Conservation (phyloP, 2,888 invertebrate species). For the Sinelater perroti region DNA sequence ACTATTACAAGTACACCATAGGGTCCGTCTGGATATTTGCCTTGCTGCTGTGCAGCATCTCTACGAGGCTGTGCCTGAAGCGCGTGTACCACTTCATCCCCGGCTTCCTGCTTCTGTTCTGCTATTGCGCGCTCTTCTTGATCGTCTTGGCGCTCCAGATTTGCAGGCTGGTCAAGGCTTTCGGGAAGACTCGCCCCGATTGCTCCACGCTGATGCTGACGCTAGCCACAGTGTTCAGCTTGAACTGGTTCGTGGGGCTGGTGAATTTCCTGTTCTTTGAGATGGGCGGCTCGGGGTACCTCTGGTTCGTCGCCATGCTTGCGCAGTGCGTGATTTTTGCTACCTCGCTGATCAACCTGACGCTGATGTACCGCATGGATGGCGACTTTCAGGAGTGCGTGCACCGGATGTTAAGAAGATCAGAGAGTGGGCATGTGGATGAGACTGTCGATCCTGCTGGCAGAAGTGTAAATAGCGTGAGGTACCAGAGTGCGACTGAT, state of each 20-base stretch:
- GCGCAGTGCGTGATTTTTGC: conserved; percentile 1
- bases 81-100: background rate
- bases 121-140: background rate
- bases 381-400: conserved; percentile 17
- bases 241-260: conserved; percentile 4
- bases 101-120: background rate
- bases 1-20: conserved; percentile 3
- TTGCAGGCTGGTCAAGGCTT: background rate
- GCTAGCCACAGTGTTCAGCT: background rate
- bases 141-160: background rate
- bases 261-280: background rate
- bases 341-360: conserved; percentile 13
- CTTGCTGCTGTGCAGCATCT: background rate
- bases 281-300: background rate
- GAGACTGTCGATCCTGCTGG: background rate
- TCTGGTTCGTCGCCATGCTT: background rate
- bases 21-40: conserved; percentile 2
- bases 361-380: conserved; percentile 2
- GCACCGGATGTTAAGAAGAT: conserved; percentile 2
- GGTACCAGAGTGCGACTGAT: background rate
- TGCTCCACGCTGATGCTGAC: conserved; percentile 5
- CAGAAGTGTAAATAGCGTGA: background rate
- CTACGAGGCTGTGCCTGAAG: conserved; percentile 5
- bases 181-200: background rate
- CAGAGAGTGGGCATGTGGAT: background rate